Base-by-base conservation (phyloP, 2,113 vertebrate genomes). In the Vicugna pacos region DNA sequence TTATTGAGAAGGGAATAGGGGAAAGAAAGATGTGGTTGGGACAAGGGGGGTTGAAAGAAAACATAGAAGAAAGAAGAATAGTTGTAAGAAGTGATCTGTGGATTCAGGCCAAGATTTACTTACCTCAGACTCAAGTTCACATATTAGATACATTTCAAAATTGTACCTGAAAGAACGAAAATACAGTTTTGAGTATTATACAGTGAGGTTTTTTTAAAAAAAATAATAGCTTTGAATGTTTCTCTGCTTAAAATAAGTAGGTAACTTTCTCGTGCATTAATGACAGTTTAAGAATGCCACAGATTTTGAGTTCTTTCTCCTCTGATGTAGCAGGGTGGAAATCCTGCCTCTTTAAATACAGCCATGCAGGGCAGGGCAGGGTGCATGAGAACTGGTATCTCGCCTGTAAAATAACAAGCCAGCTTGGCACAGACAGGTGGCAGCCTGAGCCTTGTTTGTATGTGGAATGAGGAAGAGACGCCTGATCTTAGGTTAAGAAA, bases 81-180 rank as follows among this genome's bases (percentile, higher is more conserved):
- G 62, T 86, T 88, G 95, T 80, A 80, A 76, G 52, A 72, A 79
- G 42, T 46, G 42, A 69, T 60, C 13, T 79, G 4, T 73, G 16
- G 54, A 80, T 75, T 93, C 38, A 11, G 38, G 76, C 32, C 69
- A 90, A 67, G 28, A 84, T 77, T 65, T 80, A 89, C 52, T 81
- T 75, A 70, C 76, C 62, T 69, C 42, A 60, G 69, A 62, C 77
- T 86, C 48, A 12, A 92, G 72, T 69, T 85, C 73, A 48, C 42
- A 72, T 48, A 67, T 48, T 16, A 88, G 22, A 42, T 70, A 65
- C 26, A 86, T 89, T 93, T 91, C 35, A 54, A 65, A 97, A 95
- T 50, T 46, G 10, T 92, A 60, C 38, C 70, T 16, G 56, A 65
- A 58, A 73, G 46, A 89, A 70, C 10, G 58, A 79, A 56, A 58